These are phyloP conservation scores for Euzetes globulus DNA, from an alignment of 2,888 invertebrate species.

Conservation along the genomic window DNA sequence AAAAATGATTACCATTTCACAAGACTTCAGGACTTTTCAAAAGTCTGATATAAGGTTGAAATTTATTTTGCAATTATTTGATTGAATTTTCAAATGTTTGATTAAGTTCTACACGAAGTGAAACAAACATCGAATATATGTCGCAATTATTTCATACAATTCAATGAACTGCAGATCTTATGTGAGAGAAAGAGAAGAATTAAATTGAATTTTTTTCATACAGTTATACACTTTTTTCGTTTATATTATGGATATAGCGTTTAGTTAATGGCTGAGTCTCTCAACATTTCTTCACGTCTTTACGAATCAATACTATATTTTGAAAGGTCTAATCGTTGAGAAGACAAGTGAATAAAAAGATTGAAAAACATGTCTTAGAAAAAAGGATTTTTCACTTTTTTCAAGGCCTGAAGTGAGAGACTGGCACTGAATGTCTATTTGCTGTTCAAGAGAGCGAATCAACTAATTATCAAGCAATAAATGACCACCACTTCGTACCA, in stretches of 20 bases:
- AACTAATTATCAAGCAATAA: neutral
- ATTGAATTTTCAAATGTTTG: neutral
- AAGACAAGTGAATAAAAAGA: neutral
- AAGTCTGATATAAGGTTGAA: no score
- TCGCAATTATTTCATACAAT: neutral
- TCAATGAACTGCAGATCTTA: neutral
- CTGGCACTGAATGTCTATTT: slow-evolving; percentile 2
- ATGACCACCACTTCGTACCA: neutral
- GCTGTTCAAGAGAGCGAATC: slow-evolving; percentile 10
- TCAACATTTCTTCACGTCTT: neutral
- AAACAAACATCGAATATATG: neutral
- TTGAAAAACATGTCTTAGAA: neutral
- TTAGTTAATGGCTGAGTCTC: neutral
- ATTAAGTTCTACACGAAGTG: no score
- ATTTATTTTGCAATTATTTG: no score
- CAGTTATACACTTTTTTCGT: no score
- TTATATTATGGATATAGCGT: neutral
- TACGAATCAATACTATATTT: neutral
- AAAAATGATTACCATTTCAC: no score
- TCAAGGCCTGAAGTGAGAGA: slow-evolving; percentile 1
- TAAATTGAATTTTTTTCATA: no score
- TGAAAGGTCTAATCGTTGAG: neutral
- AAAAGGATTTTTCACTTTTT: neutral
- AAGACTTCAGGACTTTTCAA: no score
- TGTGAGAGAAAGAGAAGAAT: neutral